phyloP scores from a whole-genome alignment of 1,140 invertebrate species.

The Drosophila nasuta region DNA sequence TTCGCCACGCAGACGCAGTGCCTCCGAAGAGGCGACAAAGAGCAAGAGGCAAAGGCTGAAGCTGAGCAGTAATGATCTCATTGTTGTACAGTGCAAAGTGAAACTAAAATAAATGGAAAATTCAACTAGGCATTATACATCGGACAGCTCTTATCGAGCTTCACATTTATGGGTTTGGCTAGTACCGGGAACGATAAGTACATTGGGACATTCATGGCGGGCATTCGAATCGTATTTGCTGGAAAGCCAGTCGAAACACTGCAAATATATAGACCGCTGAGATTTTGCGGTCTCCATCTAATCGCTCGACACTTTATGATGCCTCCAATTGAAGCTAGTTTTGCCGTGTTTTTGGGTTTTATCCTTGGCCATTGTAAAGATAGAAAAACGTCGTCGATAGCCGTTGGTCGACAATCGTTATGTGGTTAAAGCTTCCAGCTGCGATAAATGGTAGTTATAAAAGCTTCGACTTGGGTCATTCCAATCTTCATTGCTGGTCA shows the following conservation, averaged over 20 bases:
- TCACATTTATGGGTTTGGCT: slow-evolving; percentile 23
- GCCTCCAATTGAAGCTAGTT: slow-evolving; percentile 31
- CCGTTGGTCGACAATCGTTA: background rate
- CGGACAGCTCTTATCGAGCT: slow-evolving; percentile 46
- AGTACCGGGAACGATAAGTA: slow-evolving; percentile 30
- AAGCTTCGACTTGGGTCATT: slow-evolving; percentile 62
- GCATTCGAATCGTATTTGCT: slow-evolving; percentile 29
- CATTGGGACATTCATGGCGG: slow-evolving; percentile 42
- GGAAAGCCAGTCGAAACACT: background rate
- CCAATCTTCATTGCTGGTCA: slow-evolving; percentile 64
- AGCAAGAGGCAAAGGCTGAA: slow-evolving; percentile 8
- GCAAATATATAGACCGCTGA: slow-evolving; percentile 58
- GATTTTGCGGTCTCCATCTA: slow-evolving; percentile 35
- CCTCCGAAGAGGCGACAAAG: slow-evolving; percentile 9
- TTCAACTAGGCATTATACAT: slow-evolving; percentile 56
- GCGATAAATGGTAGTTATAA: slow-evolving; percentile 62
- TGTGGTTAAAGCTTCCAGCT: slow-evolving; percentile 36
- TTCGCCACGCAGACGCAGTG: slow-evolving; percentile 47
- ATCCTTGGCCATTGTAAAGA: slow-evolving; percentile 52
- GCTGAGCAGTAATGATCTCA: slow-evolving; percentile 50
- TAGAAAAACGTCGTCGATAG: slow-evolving; percentile 38
- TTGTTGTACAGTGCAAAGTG: slow-evolving; percentile 52
- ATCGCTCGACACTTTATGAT: slow-evolving; percentile 13
- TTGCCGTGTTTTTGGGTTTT: slow-evolving; percentile 33
- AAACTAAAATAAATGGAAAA: slow-evolving; percentile 54